Conservation (phyloP, 2,888 invertebrate species). For the Sesia apiformis region DNA sequence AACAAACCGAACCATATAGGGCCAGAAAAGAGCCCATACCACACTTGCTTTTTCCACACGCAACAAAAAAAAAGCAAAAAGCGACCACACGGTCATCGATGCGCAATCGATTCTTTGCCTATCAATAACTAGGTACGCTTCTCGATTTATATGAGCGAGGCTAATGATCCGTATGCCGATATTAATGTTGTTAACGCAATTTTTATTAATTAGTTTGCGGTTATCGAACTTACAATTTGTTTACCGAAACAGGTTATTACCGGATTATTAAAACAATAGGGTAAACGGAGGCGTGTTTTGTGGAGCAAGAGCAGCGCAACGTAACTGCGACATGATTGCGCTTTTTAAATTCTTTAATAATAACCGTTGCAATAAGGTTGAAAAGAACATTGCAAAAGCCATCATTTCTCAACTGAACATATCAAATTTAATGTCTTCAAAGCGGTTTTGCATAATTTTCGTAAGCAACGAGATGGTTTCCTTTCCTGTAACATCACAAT, state of each 20-base stretch:
- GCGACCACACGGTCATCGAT: slow-evolving; percentile 15
- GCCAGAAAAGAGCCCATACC: slow-evolving; percentile 20
- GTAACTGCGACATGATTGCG: background rate
- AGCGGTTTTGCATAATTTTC: no score
- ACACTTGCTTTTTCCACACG: slow-evolving; percentile 4
- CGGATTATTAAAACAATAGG: slow-evolving; percentile 25
- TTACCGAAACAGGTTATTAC: slow-evolving; percentile 23
- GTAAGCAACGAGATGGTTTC: slow-evolving; percentile 2
- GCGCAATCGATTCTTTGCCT: slow-evolving; percentile 25
- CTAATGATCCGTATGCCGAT: slow-evolving; percentile 5
- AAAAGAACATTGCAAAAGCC: background rate
- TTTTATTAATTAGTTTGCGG: slow-evolving; percentile 17
- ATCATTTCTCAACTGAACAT: no score
- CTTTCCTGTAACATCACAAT: slow-evolving; percentile 14
- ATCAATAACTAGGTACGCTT: slow-evolving; percentile 25
- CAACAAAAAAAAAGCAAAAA: no score
- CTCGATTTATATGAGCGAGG: slow-evolving; percentile 12
- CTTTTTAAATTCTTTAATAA: slow-evolving; percentile 17
- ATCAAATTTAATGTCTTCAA: no score
- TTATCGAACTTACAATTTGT: slow-evolving; percentile 14
- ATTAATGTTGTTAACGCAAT: slow-evolving; percentile 13
- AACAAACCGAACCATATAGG: slow-evolving; percentile 33
- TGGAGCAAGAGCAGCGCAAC: background rate
- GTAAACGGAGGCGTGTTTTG: background rate
- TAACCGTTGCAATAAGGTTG: background rate